Base-by-base conservation (phyloP, 30 jellyfish, hydroid and myxozoan genomes). In the Aurelia aurita complex sp. Pacific region DNA sequence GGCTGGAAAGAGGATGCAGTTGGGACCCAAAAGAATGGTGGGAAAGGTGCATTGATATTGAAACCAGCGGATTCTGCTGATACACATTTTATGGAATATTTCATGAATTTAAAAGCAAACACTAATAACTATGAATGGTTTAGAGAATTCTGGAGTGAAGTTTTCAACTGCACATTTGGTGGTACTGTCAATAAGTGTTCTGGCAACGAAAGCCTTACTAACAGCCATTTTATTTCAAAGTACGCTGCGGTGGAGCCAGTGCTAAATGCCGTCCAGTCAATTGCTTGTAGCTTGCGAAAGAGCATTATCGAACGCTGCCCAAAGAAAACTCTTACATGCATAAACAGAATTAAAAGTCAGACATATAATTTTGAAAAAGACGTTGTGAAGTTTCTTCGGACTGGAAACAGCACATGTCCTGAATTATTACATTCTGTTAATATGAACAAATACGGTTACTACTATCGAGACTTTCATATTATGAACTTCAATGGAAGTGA, bases 101-200 rank as follows among this genome's bases (percentile, higher is more conserved):
- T 88, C 71, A 50, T 70, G 80, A 73, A 64, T 66, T 66, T 80
- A 8, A 88, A 53, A 38, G 72, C 80, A 36, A 46, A 23, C 2
- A 57, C 81, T 5, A 68, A 71, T 35, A 80, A 66, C 59, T 88
- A 77, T 70, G 54, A 89, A 50, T 88, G 97, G 97, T 88, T 88
- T 70, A 61, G 84, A 17, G 89, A 80, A 66, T 88, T 80, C 68
- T 88, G 97, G 97, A 79, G 84, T 29, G 69, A 78, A 61, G 77
- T 68, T 19, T 88, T 88, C 74, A 65, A 81, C 64, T 88, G 85
- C 82, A 73, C 34, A 33, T 57, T 13, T 43, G 18, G 63, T 19
- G 87, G 61, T 33, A 74, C 50, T n/a, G 78, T 85, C 66, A 64
- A 52, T 10, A 66, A 6, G 16, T 86, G 95, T 60, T 29, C 57